Conservation (phyloP, 2,797 vertebrate species). For the Diplodus sargus region DNA sequence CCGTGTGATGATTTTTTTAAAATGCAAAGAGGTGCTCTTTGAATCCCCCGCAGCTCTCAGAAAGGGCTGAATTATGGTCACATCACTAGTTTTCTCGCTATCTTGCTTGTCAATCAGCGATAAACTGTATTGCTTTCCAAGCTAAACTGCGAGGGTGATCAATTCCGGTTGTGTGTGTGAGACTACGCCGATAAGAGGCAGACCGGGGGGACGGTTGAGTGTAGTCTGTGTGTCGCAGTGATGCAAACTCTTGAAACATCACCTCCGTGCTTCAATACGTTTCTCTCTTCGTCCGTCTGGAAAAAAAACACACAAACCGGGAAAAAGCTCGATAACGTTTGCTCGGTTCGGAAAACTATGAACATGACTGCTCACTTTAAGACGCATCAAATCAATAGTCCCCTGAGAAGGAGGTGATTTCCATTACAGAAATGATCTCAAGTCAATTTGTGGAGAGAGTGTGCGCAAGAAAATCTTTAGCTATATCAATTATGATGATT, state of each 20-base stretch:
- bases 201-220: slow-evolving; percentile 10
- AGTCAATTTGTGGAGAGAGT: slow-evolving; percentile 12
- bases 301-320: neutral
- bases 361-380: slow-evolving; percentile 38
- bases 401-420: slow-evolving; percentile 32
- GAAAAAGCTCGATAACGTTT: slow-evolving; percentile 37
- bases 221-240: slow-evolving; percentile 40
- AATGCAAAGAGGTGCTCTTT: slow-evolving; percentile 4
- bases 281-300: neutral
- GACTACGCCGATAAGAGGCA: neutral
- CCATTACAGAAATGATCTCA: slow-evolving; percentile 39
- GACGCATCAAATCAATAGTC: slow-evolving; percentile 48
- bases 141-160: slow-evolving; percentile 56
- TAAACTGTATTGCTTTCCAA: slow-evolving; percentile 54
- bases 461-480: slow-evolving; percentile 29
- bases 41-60: neutral
- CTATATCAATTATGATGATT: slow-evolving; percentile 12
- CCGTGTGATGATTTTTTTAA: neutral
- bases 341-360: slow-evolving; percentile 12
- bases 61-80: slow-evolving; percentile 37
- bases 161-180: slow-evolving; percentile 29
- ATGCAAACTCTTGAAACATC: slow-evolving; percentile 68
- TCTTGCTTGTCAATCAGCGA: slow-evolving; percentile 46
- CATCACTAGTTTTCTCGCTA: slow-evolving; percentile 37
- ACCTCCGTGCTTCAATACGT: slow-evolving; percentile 34